phyloP scores from a whole-genome alignment of 1,140 invertebrate genomes.

The Anoplophora glabripennis region DNA sequence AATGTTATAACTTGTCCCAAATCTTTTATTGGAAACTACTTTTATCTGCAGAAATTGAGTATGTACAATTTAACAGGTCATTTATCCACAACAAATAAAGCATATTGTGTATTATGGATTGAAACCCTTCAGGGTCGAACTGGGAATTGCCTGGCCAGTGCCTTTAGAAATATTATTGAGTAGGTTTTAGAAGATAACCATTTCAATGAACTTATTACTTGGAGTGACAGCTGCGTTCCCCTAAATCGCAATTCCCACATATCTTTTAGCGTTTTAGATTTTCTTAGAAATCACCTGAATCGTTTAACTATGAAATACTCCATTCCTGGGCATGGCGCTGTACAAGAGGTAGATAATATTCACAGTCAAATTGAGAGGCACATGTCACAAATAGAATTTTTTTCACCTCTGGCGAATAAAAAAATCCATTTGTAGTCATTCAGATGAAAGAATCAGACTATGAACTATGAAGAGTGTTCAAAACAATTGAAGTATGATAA shows the following conservation, averaged over 20 bases:
- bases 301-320: slow-evolving; percentile 12
- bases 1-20: slow-evolving; percentile 4
- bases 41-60: slow-evolving; percentile 14
- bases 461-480: not conserved
- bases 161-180: slow-evolving; percentile 3
- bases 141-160: not conserved
- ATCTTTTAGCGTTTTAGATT: not conserved
- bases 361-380: slow-evolving; percentile 13
- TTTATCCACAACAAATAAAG: slow-evolving; percentile 4
- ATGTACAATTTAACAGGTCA: too few species aligned
- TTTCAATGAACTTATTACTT: slow-evolving; percentile 2
- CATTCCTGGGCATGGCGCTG: not conserved
- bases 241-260: slow-evolving; percentile 12
- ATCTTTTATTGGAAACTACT: slow-evolving; percentile 12
- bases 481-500: slow-evolving; percentile 5
- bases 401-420: not conserved
- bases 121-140: slow-evolving; percentile 1
- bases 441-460: not conserved
- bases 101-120: slow-evolving; percentile 18
- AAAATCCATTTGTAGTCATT: slow-evolving; percentile 6
- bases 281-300: not conserved
- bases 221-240: slow-evolving; percentile 9
- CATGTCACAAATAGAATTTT: slow-evolving; percentile 4
- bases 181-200: not conserved
- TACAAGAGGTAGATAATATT: slow-evolving; percentile 11